Conservation (phyloP, 2,113 vertebrate species). For the Dromaius novaehollandiae region DNA sequence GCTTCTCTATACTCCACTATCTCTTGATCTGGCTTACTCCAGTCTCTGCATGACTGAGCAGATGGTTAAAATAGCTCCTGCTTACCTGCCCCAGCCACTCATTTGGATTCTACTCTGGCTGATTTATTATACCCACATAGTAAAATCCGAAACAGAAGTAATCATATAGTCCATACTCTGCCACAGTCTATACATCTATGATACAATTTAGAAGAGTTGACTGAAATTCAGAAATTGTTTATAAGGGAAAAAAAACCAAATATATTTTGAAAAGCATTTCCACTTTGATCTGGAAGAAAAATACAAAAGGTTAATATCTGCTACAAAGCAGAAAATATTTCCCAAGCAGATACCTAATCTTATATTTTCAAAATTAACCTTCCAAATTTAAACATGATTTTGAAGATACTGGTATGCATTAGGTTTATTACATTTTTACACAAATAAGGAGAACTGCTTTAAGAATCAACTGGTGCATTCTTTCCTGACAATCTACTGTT, state of each 20-base stretch:
- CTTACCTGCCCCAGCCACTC: rapidly evolving
- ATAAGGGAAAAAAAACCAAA: neutral
- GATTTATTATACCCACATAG: neutral
- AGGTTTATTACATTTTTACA: neutral
- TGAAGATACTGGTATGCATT: neutral
- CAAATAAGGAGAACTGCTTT: neutral
- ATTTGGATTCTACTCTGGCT: neutral
- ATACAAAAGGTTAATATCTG: neutral
- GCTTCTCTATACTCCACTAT: neutral
- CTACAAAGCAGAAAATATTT: neutral
- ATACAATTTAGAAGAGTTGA: neutral
- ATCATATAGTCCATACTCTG: neutral
- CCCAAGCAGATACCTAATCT: neutral
- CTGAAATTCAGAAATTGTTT: neutral
- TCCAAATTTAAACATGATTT: neutral
- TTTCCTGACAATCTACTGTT: neutral
- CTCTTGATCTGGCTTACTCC: neutral
- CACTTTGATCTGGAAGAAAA: neutral
- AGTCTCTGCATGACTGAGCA: neutral
- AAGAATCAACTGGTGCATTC: neutral
- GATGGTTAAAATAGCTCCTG: neutral
- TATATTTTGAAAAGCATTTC: neutral
- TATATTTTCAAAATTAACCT: neutral
- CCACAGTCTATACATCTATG: neutral
- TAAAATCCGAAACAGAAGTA: neutral